Evolutionary conservation across 2,888 invertebrate species (phyloP).

Genomic region (Lordiphosa fenestrarum): DNA sequence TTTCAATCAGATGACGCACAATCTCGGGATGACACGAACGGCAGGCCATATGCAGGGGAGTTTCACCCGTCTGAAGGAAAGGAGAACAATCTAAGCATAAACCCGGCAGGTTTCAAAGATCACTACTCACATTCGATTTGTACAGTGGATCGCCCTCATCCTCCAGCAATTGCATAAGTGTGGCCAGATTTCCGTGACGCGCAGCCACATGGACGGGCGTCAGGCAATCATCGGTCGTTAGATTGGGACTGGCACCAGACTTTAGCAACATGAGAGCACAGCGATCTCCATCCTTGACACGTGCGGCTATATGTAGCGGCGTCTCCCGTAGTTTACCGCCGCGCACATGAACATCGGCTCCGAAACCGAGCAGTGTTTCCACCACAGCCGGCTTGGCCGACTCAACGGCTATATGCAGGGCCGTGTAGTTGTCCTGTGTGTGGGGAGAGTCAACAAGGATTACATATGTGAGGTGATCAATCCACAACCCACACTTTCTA

Average conservation of each 20-base stretch:
- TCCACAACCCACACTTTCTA: too few relatives aligned
- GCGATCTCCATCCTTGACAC: constrained; percentile 93
- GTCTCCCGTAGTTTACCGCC: constrained; percentile 95
- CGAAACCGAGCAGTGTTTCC: constrained; percentile 96
- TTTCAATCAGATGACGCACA: constrained; percentile 91
- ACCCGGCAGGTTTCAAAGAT: neutral
- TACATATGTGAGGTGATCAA: too few relatives aligned
- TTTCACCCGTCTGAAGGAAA: constrained; percentile 91
- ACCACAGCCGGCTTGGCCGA: constrained; percentile 96
- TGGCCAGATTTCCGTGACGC: constrained; percentile 92
- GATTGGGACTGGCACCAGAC: constrained; percentile 98
- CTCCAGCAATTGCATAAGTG: constrained; percentile 91
- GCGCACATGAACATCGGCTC: constrained; percentile 97
- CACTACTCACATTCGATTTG: constrained; percentile 89
- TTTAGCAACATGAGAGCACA: constrained; percentile 98
- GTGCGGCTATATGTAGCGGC: constrained; percentile 97
- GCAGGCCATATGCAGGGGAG: constrained; percentile 96
- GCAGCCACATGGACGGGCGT: constrained; percentile 98
- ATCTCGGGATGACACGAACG: constrained; percentile 92
- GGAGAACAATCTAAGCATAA: fast-evolving
- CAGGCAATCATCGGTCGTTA: constrained; percentile 96
- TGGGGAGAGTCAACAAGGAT: too few relatives aligned
- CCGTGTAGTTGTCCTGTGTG: constrained; percentile 85
- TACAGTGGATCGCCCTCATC: constrained; percentile 96
- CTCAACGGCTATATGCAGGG: constrained; percentile 98